Evolutionary conservation across 37 sponge, comb jelly and placozoan species (phyloP).

Genomic region (Mnemiopsis leidyi): DNA sequence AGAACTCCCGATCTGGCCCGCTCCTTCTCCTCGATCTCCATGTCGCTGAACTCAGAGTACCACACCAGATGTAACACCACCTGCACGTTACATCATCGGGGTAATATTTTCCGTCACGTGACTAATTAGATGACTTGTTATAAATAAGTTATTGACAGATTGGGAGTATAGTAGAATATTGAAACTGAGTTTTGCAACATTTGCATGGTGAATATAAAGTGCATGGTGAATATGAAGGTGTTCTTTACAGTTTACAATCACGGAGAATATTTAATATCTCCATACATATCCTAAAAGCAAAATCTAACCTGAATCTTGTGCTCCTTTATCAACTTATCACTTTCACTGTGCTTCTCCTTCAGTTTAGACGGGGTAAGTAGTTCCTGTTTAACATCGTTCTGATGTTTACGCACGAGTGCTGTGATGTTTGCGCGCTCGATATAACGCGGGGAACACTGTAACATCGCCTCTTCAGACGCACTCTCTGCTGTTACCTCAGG

Average conservation of each 20-base stretch:
- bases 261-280: no score
- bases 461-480: conserved; percentile 7
- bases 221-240: no score
- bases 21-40: neutral
- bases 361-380: neutral
- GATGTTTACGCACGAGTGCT: conserved; percentile 31
- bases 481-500: neutral
- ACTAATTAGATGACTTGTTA: no score
- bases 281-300: no score
- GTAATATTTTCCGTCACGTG: no score
- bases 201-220: no score
- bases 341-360: neutral
- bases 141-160: no score
- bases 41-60: conserved; percentile 26
- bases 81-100: no score
- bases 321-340: neutral
- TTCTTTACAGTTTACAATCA: no score
- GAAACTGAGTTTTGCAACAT: no score
- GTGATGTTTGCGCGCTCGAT: neutral
- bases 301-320: conserved; percentile 23
- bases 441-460: neutral
- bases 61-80: conserved; percentile 44
- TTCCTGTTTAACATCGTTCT: conserved; percentile 31
- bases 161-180: no score
- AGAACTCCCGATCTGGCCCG: neutral